Base-by-base conservation (phyloP, 2,888 invertebrate genomes). In the Periphyllus acericola region DNA sequence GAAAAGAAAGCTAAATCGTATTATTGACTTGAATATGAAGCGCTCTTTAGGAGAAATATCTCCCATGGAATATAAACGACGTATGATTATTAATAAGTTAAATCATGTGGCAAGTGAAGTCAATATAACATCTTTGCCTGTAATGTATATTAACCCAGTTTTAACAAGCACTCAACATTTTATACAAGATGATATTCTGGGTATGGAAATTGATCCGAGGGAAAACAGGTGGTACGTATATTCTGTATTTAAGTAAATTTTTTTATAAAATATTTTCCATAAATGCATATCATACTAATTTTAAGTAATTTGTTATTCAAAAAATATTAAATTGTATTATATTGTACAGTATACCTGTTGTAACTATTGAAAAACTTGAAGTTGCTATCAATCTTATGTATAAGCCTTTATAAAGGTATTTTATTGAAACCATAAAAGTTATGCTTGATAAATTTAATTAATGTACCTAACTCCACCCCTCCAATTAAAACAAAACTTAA, bases 131-230 rank as follows among this genome's bases (percentile, higher is more conserved):
- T 68, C 66, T 19, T 34, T 68, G 9, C 40, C 75, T 32, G 19
- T 60, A 46, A 68, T 52, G 32, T 32, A 52, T 25, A 17, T 40
- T 36, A 60, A 29, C 36, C 34, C 72, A 34, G 17, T 52, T n/a
- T 0, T 6, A 8, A 21, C 14, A 25, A 25, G 32, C 6, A 3
- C 8, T 82, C 21, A 5, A n/a, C 25, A 66, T 76, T 83, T 32
- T 55, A 14, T 76, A n/a, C 66, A 25, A 19, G 52, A 85, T 78
- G 46, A 52, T 9, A 78, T 85, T 78, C 11, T 85, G 9, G 46
- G 34, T n/a, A 75, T 87, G 81, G 87, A 87, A 87, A 5, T 81
- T 40, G 60, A 72, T 75, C 87, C 87, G 19, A 60, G 0, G 34
- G 74, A 80, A 81, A 36, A 66, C n/a, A 60, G 25, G 46, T 52